These are phyloP conservation scores for Hoplostethus mediterraneus DNA, from an alignment of 2,797 vertebrate species.

Conservation along the genomic window DNA sequence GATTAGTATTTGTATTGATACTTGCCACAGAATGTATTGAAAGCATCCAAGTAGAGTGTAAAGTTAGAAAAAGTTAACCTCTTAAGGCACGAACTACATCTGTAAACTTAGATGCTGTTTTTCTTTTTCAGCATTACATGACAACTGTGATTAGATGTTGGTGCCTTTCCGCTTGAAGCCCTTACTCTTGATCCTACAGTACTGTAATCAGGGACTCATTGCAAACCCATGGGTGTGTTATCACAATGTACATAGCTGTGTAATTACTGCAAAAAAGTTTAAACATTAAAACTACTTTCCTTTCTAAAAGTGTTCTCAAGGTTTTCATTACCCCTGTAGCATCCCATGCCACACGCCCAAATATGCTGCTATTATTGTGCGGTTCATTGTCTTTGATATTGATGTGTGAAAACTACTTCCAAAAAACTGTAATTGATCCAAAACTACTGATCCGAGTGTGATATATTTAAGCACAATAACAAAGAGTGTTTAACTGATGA, in stretches of 20 bases:
- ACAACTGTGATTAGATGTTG: slow-evolving; percentile 74
- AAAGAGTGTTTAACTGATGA: neutral
- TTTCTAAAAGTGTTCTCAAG: slow-evolving; percentile 33
- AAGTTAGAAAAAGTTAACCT: slow-evolving; percentile 10
- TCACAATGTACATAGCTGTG: slow-evolving; percentile 60
- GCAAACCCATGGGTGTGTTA: slow-evolving; percentile 44
- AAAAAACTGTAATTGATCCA: no score
- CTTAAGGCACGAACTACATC: slow-evolving; percentile 24
- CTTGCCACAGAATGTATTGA: slow-evolving; percentile 46
- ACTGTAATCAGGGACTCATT: slow-evolving; percentile 72
- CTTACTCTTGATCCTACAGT: slow-evolving; percentile 69
- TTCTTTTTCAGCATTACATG: slow-evolving; percentile 52
- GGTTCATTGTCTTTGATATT: neutral
- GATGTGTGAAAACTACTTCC: neutral
- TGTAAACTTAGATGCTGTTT: slow-evolving; percentile 44
- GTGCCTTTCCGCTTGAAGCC: slow-evolving; percentile 76
- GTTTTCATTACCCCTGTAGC: slow-evolving; percentile 7
- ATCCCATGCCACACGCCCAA: neutral
- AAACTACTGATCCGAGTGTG: no score
- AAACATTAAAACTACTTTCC: slow-evolving; percentile 74
- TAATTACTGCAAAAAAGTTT: slow-evolving; percentile 63
- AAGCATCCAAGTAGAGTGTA: slow-evolving; percentile 35
- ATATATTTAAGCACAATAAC: no score
- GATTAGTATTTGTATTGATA: slow-evolving; percentile 54
- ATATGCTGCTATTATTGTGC: neutral